Conservation (phyloP, 2,113 vertebrate genomes). For the Lonchura striata region DNA sequence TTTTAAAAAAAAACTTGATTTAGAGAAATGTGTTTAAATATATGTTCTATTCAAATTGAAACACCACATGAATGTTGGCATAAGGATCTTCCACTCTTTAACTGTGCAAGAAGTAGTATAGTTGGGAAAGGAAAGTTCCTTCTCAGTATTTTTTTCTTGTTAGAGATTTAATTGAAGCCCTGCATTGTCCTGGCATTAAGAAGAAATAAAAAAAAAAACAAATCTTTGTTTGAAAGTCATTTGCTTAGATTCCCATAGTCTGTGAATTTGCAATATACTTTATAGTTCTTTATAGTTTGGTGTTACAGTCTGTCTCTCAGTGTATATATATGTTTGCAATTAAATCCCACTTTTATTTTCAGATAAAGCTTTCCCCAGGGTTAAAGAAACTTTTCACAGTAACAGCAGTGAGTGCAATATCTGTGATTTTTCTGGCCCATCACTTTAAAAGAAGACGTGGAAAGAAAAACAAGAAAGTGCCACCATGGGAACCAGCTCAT, state of each 20-base stretch:
- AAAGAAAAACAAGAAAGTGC: conserved; percentile 78
- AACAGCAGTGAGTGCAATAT: conserved; percentile 85
- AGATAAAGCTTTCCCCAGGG: conserved; percentile 85
- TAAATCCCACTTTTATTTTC: background rate
- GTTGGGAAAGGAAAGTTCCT: background rate
- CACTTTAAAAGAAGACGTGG: conserved; percentile 91
- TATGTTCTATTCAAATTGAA: background rate
- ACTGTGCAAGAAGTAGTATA: background rate
- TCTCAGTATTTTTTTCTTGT: background rate
- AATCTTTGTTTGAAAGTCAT: background rate
- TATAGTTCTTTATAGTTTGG: background rate
- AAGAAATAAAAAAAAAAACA: background rate
- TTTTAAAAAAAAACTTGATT: background rate
- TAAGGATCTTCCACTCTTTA: background rate
- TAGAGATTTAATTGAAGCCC: background rate
- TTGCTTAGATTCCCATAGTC: background rate
- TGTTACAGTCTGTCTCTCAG: background rate
- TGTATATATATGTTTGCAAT: background rate
- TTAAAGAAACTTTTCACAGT: conserved; percentile 87
- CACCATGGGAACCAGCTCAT: conserved; percentile 80
- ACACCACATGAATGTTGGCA: background rate
- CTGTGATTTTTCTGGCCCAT: conserved; percentile 88
- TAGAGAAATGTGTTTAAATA: background rate
- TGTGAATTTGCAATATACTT: background rate
- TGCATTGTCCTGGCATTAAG: background rate